Percentiles rank a stretch among this genome's conserved stretches.
Conservation (phyloP, 2,113 vertebrate species). For the Nothocercus nigrocapillus region DNA sequence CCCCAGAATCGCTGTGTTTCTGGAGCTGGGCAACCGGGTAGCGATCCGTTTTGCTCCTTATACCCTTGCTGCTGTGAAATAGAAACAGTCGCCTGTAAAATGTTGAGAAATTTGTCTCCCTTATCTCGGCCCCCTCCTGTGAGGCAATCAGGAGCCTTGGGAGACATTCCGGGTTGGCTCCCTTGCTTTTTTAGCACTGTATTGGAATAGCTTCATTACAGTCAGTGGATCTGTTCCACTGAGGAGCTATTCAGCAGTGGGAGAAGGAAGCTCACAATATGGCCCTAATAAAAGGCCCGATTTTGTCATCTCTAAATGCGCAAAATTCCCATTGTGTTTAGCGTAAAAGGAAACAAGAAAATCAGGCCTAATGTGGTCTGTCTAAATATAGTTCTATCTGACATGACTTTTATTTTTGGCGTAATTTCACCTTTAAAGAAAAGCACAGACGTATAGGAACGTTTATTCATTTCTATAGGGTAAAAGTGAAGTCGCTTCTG, state of each 20-base stretch:
- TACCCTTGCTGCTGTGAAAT: not conserved
- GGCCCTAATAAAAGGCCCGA: constrained; percentile 37
- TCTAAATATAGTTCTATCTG: constrained; percentile 32
- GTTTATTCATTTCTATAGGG: not conserved
- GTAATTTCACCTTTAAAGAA: not conserved
- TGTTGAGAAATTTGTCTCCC: not conserved
- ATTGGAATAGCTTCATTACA: constrained; percentile 63
- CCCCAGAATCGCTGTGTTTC: not conserved
- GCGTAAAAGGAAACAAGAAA: not conserved
- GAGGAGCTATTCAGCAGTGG: constrained; percentile 35
- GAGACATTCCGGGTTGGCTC: constrained; percentile 45
- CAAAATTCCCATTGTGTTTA: constrained; percentile 40
- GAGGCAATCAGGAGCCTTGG: constrained; percentile 49
- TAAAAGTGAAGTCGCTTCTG: not conserved
- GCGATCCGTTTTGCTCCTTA: not conserved
- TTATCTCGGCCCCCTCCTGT: not conserved
- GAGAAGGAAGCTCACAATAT: constrained; percentile 50
- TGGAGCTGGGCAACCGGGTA: not conserved
- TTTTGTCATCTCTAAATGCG: constrained; percentile 44
- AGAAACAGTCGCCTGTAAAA: not conserved
- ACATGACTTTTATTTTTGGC: constrained; percentile 48
- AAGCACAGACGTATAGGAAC: not conserved
- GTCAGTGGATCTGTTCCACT: constrained; percentile 28
- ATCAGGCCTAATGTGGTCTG: not conserved
- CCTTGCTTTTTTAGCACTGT: constrained; percentile 9